Percentiles rank a stretch among this genome's conserved stretches.
phyloP scores from a whole-genome alignment of 2,888 invertebrate genomes.

The Furcula furcula region DNA sequence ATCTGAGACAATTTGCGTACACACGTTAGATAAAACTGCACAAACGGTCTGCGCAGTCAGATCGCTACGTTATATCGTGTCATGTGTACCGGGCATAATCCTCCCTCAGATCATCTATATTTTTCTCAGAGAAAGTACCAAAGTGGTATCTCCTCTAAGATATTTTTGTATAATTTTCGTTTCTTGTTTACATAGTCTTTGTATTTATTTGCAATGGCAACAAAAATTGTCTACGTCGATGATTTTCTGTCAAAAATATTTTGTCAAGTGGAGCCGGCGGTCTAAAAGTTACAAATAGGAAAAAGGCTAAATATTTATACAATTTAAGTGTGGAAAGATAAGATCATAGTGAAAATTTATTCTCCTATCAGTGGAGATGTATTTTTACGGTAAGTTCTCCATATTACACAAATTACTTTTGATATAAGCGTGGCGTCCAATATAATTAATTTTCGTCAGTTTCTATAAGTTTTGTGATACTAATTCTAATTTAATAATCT shows the following conservation, averaged over 20 bases:
- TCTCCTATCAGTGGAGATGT: slow-evolving; percentile 38
- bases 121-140: too few species aligned
- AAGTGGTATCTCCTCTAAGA: too few species aligned
- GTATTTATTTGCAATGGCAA: slow-evolving; percentile 26
- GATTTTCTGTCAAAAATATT: slow-evolving; percentile 53
- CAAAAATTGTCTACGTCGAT: slow-evolving; percentile 57
- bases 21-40: too few species aligned
- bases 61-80: too few species aligned
- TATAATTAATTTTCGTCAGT: neutral
- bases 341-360: slow-evolving; percentile 28
- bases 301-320: slow-evolving; percentile 17
- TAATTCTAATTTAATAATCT: too few species aligned
- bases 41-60: too few species aligned
- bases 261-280: slow-evolving; percentile 40
- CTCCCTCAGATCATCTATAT: too few species aligned
- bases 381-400: slow-evolving; percentile 46
- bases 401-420: slow-evolving; percentile 11
- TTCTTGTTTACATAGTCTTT: too few species aligned
- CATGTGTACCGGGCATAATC: too few species aligned
- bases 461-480: neutral
- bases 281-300: slow-evolving; percentile 10
- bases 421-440: slow-evolving; percentile 18
- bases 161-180: too few species aligned
- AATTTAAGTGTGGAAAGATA: slow-evolving; percentile 16
- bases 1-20: too few species aligned